phyloP scores from a whole-genome alignment of 2,888 invertebrate genomes.

The Dexiosoma caninum region DNA sequence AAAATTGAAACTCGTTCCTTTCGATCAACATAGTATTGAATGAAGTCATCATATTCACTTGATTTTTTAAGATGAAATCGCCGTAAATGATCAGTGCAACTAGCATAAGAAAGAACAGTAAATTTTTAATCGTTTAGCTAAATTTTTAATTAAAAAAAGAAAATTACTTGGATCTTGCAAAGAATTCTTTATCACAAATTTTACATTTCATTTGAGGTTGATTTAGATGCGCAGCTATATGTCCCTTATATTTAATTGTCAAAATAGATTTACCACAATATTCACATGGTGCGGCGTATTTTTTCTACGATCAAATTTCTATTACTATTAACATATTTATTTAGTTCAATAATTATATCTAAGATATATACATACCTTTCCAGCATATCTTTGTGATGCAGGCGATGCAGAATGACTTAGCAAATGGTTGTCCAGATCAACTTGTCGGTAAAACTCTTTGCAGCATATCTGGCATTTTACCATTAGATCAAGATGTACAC shows the following conservation, averaged over 20 bases:
- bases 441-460: conserved; percentile 41
- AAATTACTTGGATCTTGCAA: conserved; percentile 22
- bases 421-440: conserved; percentile 44
- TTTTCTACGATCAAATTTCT: not conserved
- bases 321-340: not conserved
- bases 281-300: conserved; percentile 32
- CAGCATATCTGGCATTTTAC: conserved; percentile 30
- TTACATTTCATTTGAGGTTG: conserved; percentile 40
- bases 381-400: not conserved
- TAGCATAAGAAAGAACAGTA: too few species aligned
- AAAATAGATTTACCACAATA: conserved; percentile 15
- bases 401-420: conserved; percentile 7
- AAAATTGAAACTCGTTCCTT: not conserved
- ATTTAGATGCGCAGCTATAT: conserved; percentile 31
- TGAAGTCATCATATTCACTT: not conserved
- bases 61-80: too few species aligned
- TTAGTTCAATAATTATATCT: too few species aligned
- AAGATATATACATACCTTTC: conserved; percentile 3
- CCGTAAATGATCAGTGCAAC: too few species aligned
- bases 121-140: too few species aligned
- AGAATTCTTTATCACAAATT: conserved; percentile 44
- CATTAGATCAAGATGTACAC: conserved; percentile 46
- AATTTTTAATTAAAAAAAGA: not conserved
- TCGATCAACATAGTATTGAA: not conserved
- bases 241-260: conserved; percentile 13